A percentile compares a stretch with the other conserved stretches of the same genome.
Conservation (phyloP, 2,113 vertebrate species). For the Halcyon malimbica region DNA sequence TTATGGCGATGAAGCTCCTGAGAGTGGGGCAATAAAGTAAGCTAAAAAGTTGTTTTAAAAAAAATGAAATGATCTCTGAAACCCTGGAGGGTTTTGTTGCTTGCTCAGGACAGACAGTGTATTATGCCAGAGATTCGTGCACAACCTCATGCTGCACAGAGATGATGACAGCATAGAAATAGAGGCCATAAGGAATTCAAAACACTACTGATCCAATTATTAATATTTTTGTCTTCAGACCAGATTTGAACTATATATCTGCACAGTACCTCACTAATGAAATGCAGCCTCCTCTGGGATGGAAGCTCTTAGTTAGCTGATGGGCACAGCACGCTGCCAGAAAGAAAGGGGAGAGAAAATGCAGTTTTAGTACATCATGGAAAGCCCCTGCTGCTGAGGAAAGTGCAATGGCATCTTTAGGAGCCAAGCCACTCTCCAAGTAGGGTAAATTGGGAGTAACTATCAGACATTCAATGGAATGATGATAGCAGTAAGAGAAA, state of each 20-base stretch:
- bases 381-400: slow-evolving; percentile 47
- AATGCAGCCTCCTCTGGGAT: slow-evolving; percentile 50
- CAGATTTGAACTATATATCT: not conserved
- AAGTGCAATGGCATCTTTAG: slow-evolving; percentile 48
- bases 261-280: slow-evolving; percentile 24
- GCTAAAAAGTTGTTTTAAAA: slow-evolving; percentile 36
- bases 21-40: slow-evolving; percentile 26
- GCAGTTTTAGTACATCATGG: slow-evolving; percentile 35
- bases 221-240: slow-evolving; percentile 56
- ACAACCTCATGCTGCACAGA: not conserved
- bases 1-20: not conserved
- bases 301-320: slow-evolving; percentile 56
- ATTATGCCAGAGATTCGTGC: not conserved
- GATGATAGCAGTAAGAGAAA: not conserved
- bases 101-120: not conserved
- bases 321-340: slow-evolving; percentile 47
- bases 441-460: slow-evolving; percentile 31
- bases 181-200: slow-evolving; percentile 7
- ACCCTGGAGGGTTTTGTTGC: slow-evolving; percentile 5
- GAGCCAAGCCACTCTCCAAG: not conserved
- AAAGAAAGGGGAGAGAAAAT: slow-evolving; percentile 50
- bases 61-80: not conserved
- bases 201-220: slow-evolving; percentile 33
- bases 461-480: slow-evolving; percentile 41
- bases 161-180: not conserved